Base-by-base conservation (phyloP, 1,140 invertebrate genomes). In the Lasioglossum albipes region DNA sequence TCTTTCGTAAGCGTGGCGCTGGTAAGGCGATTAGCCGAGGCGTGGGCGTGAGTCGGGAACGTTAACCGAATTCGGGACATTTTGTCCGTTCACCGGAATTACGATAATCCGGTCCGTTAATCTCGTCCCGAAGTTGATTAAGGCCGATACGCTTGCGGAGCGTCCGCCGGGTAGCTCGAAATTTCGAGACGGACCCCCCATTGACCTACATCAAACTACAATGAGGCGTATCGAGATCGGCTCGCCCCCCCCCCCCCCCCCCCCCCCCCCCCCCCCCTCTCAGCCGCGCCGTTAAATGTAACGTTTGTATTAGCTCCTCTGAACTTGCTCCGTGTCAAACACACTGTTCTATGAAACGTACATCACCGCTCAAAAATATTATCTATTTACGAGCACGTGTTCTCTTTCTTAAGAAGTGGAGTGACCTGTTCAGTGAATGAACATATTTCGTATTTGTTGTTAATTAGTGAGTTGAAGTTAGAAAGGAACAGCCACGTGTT, bases 171-270 rank as follows among this genome's bases (percentile, higher is more conserved):
- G 2, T 54, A 65, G 76, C 71, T 66, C 49, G 69, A 57, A 79
- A 79, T 79, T 79, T 79, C 70, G 62, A 45, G 61, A 59, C 36
- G 62, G 22, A 57, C 36, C 59, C 27, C 27, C 42, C 12, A 16
- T 66, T 74, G 70, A 79, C 77, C 77, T 74, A 79, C 20, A 73
- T 79, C 61, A 74, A 66, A 74, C 70, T 74, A 74, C 49, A 74
- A 79, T 57, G 62, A 64, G 49, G 18, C 41, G 41, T 74, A 79
- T 57, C 76, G 62, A 45, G n/a, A 16, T 49, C 49, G 7, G 31
- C 45, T 12, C 20, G 18, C 12, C n/a, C n/a, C n/a, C n/a, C n/a
- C n/a, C n/a, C n/a, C n/a, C n/a, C n/a, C n/a, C n/a, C n/a, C n/a
- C n/a, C n/a, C n/a, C n/a, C n/a, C n/a, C n/a, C n/a, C n/a, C n/a